Evolutionary conservation across 2,797 vertebrate species (phyloP), one percentile per base, ranked within the genome.

Genomic region (Catostomus latipinnis): DNA sequence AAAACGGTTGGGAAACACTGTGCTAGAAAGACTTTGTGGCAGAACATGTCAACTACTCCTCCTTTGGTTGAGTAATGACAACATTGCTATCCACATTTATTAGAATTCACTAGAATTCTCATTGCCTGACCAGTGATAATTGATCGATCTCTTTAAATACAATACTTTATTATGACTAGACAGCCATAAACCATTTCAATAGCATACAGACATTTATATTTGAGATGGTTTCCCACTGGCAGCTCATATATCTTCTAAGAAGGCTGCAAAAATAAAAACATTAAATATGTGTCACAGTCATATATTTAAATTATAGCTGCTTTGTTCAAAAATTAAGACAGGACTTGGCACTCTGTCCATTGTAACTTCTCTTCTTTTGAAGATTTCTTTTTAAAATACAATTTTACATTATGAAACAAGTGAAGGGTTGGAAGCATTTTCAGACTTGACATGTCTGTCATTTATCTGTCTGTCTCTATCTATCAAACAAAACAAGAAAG

Each of bases 251-350:
- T 2, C 34, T 34, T 34, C 6, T 34, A 34, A 61, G 4, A 34
- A 5, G 22, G 5, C 9, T 61, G 16, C 34, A 34, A 62, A 10
- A 43, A 60, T 4, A 11, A 61, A 22, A 18, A 22, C 10, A 61
- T 10, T 34, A 10, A 61, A 62, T 12, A 34, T 62, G 18, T 34
- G 60, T 34, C 22, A 62, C 18, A 62, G 60, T 2, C 22, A 12
- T 11, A 18, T 62, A 12, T 62, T 8, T 8, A 62, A 43, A 62
- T 12, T 12, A 62, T 34, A 10, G 16, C 53, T 34, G 16, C 58
- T 72, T 54, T 45, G 13, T 54, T 67, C 45, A 74, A 46, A 65
- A 34, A 67, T 69, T 50, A 80, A 80, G 6, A 49, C 10, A 62
- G 71, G 49, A 54, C 4, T 56, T 50, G 13, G 48, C 46, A 50